Conservation (phyloP, 2,797 vertebrate species). For the Hylomyscus alleni region DNA sequence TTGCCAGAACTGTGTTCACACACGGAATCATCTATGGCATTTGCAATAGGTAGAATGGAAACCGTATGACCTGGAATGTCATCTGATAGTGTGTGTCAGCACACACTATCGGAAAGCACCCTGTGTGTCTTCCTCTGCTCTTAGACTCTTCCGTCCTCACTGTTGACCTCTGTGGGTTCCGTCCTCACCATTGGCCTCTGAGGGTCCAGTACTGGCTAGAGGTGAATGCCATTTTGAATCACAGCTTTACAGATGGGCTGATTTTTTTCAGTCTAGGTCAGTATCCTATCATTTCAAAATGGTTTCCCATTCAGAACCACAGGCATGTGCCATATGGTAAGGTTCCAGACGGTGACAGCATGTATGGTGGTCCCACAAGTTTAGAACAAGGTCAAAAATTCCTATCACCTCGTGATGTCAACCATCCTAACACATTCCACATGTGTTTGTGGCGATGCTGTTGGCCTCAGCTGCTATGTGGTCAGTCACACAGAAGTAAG, state of each 20-base stretch:
- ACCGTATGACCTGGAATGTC: background rate
- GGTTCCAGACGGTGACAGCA: background rate
- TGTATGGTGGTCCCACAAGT: background rate
- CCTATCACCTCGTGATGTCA: background rate
- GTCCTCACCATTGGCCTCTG: background rate
- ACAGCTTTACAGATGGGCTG: background rate
- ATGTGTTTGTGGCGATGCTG: background rate
- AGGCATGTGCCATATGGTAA: background rate
- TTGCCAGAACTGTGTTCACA: background rate
- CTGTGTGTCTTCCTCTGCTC: background rate
- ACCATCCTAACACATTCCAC: background rate
- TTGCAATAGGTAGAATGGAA: background rate
- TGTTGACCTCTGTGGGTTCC: background rate
- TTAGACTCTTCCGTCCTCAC: background rate
- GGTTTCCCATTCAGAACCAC: conserved; percentile 12
- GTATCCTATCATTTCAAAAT: background rate
- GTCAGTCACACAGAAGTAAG: background rate
- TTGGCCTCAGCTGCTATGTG: background rate
- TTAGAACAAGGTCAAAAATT: background rate
- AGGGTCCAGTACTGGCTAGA: background rate
- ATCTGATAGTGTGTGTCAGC: background rate
- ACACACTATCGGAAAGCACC: background rate
- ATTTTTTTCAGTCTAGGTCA: background rate
- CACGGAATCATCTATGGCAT: background rate
- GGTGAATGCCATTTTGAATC: background rate